Evolutionary conservation across 2,113 vertebrate genomes (phyloP).

Genomic region (Myotis davidii): DNA sequence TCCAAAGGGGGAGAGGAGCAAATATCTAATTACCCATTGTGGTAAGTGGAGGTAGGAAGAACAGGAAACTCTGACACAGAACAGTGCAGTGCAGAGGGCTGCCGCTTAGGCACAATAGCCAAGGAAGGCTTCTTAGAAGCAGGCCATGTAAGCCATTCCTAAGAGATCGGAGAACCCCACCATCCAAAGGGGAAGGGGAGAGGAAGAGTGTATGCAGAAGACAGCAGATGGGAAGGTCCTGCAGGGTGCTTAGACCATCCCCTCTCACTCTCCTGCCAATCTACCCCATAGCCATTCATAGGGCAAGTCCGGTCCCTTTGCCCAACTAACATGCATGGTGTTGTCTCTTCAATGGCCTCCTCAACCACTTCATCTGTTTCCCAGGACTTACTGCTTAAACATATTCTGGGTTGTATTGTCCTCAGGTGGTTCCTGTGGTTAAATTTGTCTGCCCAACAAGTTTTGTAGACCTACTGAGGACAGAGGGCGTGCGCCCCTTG

Average conservation of each 20-base stretch:
- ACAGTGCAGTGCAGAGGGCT: not conserved
- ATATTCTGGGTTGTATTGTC: not conserved
- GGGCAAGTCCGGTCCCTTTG: not conserved
- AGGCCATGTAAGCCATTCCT: not conserved
- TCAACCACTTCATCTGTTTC: not conserved
- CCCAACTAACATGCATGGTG: not conserved
- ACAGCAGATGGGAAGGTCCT: not conserved
- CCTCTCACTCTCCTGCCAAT: not conserved
- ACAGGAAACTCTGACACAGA: not conserved
- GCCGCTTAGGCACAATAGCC: not conserved
- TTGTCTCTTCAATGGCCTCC: not conserved
- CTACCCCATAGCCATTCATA: not conserved
- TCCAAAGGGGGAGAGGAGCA: not conserved
- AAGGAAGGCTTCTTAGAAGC: not conserved
- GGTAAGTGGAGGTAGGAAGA: not conserved
- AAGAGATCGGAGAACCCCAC: not conserved
- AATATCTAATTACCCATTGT: not conserved
- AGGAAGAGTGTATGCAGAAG: not conserved
- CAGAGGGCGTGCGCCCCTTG: not conserved
- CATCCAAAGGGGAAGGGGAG: not conserved
- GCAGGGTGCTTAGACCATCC: fast-evolving
- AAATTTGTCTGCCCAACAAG: not conserved
- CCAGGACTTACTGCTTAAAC: not conserved
- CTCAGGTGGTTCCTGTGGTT: constrained; percentile 36
- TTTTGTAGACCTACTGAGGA: not conserved